These are phyloP conservation scores for Chlamydotis undulata DNA, from an alignment of 2,113 vertebrate species.

Conservation along the genomic window DNA sequence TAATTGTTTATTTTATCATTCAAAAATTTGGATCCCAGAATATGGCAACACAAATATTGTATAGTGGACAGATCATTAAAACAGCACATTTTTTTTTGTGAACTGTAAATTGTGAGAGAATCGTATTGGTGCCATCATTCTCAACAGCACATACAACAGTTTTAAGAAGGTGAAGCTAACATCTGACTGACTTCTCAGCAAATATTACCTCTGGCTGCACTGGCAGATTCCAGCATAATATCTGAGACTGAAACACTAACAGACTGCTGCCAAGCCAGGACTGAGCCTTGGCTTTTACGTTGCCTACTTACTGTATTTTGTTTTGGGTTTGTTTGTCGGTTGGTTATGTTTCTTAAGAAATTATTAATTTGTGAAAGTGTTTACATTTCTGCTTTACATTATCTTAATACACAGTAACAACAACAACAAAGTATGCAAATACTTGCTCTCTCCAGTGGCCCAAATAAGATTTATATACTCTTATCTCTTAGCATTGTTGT, in stretches of 20 bases:
- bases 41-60: not conserved
- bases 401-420: not conserved
- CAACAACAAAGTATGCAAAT: not conserved
- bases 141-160: not conserved
- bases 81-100: not conserved
- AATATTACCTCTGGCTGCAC: constrained; percentile 56
- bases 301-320: not conserved
- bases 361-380: not conserved
- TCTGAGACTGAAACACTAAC: constrained; percentile 27
- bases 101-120: constrained; percentile 1
- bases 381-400: not conserved
- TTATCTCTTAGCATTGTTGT: not conserved
- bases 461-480: not conserved
- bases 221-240: constrained; percentile 11
- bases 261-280: constrained; percentile 41
- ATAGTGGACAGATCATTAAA: not conserved
- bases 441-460: not conserved
- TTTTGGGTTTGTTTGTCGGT: not conserved
- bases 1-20: not conserved
- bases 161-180: constrained; percentile 47
- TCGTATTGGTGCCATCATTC: not conserved
- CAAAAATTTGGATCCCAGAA: not conserved
- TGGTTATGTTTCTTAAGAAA: not conserved
- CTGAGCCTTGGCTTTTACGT: not conserved
- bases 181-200: constrained; percentile 51